phyloP scores from a whole-genome alignment of 2,113 vertebrate species.

The Poeciliopsis prolifica region DNA sequence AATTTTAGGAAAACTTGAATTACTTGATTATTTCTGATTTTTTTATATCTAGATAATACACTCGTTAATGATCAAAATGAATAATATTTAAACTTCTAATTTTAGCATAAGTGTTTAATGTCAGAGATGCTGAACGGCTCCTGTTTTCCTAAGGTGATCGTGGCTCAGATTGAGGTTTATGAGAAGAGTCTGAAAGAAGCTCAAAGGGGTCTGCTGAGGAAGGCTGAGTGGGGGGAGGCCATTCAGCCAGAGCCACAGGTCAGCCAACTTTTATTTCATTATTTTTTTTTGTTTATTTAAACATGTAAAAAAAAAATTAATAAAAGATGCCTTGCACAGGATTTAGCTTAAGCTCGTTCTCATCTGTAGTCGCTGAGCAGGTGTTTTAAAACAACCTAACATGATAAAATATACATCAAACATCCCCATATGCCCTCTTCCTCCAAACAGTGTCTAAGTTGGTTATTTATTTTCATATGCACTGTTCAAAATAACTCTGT shows the following conservation, averaged over 20 bases:
- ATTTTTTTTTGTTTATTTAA: neutral
- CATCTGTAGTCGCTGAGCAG: no score
- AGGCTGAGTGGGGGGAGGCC: conserved; percentile 87
- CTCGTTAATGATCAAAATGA: neutral
- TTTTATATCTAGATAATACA: no score
- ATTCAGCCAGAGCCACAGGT: conserved; percentile 78
- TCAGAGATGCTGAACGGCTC: neutral
- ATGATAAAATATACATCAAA: no score
- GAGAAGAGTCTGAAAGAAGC: conserved; percentile 91
- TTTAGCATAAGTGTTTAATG: neutral
- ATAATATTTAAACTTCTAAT: neutral
- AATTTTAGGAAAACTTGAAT: neutral
- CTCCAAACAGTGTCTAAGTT: neutral
- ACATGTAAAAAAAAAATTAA: no score
- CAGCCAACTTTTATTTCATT: rapidly evolving
- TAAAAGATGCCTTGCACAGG: no score
- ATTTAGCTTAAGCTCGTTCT: no score
- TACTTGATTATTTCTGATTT: neutral
- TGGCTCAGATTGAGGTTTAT: conserved; percentile 94
- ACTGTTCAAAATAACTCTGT: neutral
- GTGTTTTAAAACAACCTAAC: no score
- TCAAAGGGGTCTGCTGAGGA: conserved; percentile 87
- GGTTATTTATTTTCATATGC: neutral
- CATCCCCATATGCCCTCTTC: neutral
- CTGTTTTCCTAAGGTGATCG: conserved; percentile 80